These are phyloP conservation scores for Ochotona curzoniae DNA, from an alignment of 2,113 vertebrate genomes.

Conservation along the genomic window DNA sequence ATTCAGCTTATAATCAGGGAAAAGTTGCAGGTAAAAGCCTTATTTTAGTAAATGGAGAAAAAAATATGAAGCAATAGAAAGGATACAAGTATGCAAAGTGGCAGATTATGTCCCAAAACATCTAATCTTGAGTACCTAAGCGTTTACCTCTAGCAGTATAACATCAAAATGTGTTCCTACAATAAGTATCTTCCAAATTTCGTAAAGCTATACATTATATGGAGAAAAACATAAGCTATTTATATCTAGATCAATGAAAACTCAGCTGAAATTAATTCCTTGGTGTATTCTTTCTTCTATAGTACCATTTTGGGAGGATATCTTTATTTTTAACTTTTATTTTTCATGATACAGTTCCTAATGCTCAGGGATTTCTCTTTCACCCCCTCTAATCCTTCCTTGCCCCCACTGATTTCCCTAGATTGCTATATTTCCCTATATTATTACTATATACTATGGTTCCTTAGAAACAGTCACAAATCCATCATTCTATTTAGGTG, in stretches of 20 bases:
- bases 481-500: too few relatives aligned
- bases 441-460: too few relatives aligned
- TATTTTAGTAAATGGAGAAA: not conserved
- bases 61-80: not conserved
- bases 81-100: not conserved
- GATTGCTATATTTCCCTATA: too few relatives aligned
- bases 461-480: too few relatives aligned
- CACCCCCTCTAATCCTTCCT: too few relatives aligned
- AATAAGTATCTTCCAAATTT: not conserved
- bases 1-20: not conserved
- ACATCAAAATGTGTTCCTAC: not conserved
- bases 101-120: not conserved
- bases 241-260: slow-evolving; percentile 11
- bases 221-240: not conserved
- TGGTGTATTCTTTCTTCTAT: not conserved
- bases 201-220: not conserved
- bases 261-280: not conserved
- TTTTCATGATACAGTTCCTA: too few relatives aligned
- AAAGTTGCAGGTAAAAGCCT: not conserved
- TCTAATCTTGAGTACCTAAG: not conserved
- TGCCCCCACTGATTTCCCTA: too few relatives aligned
- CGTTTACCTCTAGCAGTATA: not conserved
- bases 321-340: too few relatives aligned
- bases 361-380: too few relatives aligned
- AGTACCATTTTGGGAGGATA: not conserved